phyloP scores from a whole-genome alignment of 2,797 vertebrate species.

The Myotis planiceps region DNA sequence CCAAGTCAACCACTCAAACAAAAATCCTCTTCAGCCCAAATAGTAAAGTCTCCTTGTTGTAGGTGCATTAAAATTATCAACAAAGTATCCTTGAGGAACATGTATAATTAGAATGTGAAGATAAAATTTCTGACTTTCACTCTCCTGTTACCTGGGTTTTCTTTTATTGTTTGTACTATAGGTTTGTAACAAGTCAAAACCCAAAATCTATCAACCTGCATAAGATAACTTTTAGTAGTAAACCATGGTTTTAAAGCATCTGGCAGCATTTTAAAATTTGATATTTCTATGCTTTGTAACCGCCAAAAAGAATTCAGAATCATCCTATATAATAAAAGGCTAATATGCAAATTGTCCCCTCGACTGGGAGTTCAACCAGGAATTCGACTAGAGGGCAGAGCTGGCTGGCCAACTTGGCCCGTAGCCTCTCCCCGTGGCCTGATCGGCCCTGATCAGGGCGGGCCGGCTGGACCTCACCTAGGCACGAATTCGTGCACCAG shows the following conservation, averaged over 20 bases:
- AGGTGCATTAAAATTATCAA: neutral
- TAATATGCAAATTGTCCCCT: too few relatives aligned
- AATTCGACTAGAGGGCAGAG: too few relatives aligned
- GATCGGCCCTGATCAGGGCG: too few relatives aligned
- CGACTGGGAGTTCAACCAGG: too few relatives aligned
- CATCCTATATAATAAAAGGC: too few relatives aligned
- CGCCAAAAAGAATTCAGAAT: neutral
- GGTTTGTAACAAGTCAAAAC: conserved; percentile 8
- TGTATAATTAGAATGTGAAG: neutral
- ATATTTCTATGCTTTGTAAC: neutral
- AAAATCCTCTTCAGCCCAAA: neutral
- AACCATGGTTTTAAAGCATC: neutral
- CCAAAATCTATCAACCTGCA: neutral
- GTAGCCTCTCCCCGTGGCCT: too few relatives aligned
- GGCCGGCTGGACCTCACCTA: too few relatives aligned
- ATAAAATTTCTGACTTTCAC: neutral
- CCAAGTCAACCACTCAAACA: neutral
- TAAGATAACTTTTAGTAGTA: neutral
- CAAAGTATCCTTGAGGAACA: neutral
- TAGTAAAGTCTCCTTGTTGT: neutral
- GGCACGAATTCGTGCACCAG: too few relatives aligned
- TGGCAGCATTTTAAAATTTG: neutral
- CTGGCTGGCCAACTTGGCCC: too few relatives aligned
- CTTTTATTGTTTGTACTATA: neutral
- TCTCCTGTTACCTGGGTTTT: neutral